Base-by-base conservation (phyloP, 2,797 vertebrate species). In the Aulostomus chinensis region DNA sequence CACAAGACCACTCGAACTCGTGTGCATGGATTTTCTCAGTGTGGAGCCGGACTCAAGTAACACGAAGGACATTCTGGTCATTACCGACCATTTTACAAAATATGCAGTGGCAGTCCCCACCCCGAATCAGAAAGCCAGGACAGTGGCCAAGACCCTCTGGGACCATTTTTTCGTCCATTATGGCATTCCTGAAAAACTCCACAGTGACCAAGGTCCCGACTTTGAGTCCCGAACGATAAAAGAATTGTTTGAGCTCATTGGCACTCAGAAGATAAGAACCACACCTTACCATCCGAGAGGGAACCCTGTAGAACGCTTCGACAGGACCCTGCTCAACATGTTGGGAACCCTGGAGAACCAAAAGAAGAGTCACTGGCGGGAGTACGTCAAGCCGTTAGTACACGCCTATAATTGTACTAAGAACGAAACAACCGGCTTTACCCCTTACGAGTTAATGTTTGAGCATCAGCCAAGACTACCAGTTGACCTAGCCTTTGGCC, bases 331-430 rank as follows among this genome's bases (percentile, higher is more conserved):
- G 25, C 7, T 26, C 4, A 26, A 26, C 9, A 26, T 26, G 22
- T 4, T 9, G 7, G 25, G 25, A 6, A 26, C 25, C 9, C 25
- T 26, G 1, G 25, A 47, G 33, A 36, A 34, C 2, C 14, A 15
- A 6, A 14, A 13, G 3, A 33, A 34, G 9, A 7, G 30, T 28
- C 51, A 28, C n/a, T 57, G 54, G 54, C 9, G 35, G 2, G 29
- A 47, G 1, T 16, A 25, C 8, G 21, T 48, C 6, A 40, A 40
- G 7, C 54, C 43, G 1, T 26, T 57, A 13, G 34, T 26, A 25
- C 54, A 40, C 4, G 15, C 35, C 3, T 33, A 40, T 8, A 40
- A 48, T 4, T 48, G 54, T 32, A 37, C 25, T 26, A 26, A 26
- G 7, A 26, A 26, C 7, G 4, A 1, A 2, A 9, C 7, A 5